phyloP scores from a whole-genome alignment of 2,888 invertebrate species.

The Nezara viridula region DNA sequence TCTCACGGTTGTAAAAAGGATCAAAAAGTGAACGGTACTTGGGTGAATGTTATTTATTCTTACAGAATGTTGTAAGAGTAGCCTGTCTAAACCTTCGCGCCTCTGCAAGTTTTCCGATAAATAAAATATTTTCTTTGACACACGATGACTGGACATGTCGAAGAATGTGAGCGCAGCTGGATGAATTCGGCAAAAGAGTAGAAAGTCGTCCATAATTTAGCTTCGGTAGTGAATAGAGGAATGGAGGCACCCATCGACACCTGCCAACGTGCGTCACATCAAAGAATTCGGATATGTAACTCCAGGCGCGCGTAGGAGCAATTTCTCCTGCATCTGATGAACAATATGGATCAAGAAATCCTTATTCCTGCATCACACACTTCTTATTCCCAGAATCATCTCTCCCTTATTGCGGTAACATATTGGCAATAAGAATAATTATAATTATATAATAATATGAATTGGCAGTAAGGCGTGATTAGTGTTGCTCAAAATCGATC shows the following conservation, averaged over 20 bases:
- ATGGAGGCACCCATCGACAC: background rate
- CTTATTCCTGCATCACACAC: no score
- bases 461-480: no score
- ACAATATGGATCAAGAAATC: background rate
- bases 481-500: no score
- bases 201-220: background rate
- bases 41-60: background rate
- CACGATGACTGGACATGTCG: background rate
- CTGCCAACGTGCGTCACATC: background rate
- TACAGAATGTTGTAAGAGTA: background rate
- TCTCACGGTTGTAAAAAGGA: background rate
- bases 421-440: no score
- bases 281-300: background rate
- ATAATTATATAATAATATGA: no score
- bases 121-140: background rate
- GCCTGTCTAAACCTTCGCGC: background rate
- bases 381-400: no score
- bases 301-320: background rate
- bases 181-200: background rate
- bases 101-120: background rate
- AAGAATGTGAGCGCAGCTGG: background rate
- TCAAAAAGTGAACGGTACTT: background rate
- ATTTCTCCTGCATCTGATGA: background rate
- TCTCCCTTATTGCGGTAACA: no score
- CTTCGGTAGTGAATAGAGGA: background rate